phyloP scores from a whole-genome alignment of 1,140 invertebrate species.

The Pseudomyrmex cubaensis region DNA sequence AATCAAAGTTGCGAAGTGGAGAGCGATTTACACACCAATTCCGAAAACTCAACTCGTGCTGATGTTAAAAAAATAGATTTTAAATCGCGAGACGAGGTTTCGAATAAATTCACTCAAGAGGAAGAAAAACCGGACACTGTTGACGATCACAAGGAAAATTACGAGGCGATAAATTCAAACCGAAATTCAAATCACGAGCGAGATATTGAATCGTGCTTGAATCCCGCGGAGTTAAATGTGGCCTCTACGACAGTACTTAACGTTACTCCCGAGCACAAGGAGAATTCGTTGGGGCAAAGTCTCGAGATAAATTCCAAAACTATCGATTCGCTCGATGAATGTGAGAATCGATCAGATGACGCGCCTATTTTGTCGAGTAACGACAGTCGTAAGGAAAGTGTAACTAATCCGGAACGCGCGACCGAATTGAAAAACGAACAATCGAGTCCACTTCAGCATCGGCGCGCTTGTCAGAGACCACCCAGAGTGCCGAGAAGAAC shows the following conservation, averaged over 20 bases:
- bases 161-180: neutral
- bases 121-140: neutral
- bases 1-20: neutral
- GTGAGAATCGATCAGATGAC: neutral
- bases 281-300: neutral
- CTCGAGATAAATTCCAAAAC: neutral
- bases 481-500: slow-evolving; percentile 28
- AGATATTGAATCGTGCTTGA: neutral
- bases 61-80: neutral
- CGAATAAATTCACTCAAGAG: neutral
- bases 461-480: neutral
- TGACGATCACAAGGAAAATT: neutral
- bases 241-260: neutral
- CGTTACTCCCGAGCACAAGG: neutral
- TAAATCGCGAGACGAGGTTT: neutral
- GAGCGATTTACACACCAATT: neutral
- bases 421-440: neutral
- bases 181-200: neutral
- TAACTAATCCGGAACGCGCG: neutral
- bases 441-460: neutral
- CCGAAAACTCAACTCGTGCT: neutral
- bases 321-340: neutral
- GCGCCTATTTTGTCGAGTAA: neutral
- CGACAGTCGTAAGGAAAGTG: neutral
- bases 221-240: neutral